Conservation (phyloP, 2,888 invertebrate species). For the Gari tellinella region DNA sequence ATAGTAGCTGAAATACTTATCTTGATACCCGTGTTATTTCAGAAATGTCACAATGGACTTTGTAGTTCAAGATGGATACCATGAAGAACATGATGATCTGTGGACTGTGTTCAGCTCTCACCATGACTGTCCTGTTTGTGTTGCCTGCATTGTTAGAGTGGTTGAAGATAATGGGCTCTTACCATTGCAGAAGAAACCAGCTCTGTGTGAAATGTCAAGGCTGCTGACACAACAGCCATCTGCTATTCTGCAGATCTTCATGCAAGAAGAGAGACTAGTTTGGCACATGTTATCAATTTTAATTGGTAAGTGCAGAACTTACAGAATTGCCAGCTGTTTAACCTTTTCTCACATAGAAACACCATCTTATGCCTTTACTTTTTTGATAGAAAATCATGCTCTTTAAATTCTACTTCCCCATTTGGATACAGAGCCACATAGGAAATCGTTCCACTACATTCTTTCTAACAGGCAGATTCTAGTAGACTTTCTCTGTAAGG, state of each 20-base stretch:
- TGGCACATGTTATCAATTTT: conserved; percentile 60
- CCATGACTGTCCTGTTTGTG: conserved; percentile 51
- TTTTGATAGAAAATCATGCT: too few species aligned
- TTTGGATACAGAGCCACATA: too few species aligned
- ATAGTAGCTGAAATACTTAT: too few species aligned
- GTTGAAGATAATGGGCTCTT: conserved; percentile 55
- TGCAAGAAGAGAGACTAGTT: conserved; percentile 52
- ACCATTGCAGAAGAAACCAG: conserved; percentile 59
- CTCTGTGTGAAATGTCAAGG: conserved; percentile 57
- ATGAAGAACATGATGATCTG: conserved; percentile 56
- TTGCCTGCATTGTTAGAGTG: conserved; percentile 66
- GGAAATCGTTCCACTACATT: too few species aligned
- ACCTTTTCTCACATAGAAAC: too few species aligned
- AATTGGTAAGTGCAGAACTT: conserved; percentile 53
- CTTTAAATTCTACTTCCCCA: too few species aligned
- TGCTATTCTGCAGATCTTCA: conserved; percentile 56
- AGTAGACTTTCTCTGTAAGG: too few species aligned
- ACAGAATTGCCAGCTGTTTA: too few species aligned
- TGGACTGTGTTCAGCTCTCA: conserved; percentile 57
- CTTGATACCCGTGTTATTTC: too few species aligned
- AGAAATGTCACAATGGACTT: conserved; percentile 40
- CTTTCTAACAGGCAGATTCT: too few species aligned
- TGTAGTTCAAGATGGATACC: conserved; percentile 28
- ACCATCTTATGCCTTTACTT: too few species aligned
- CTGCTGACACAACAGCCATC: conserved; percentile 47